Evolutionary conservation across 1,140 invertebrate species (phyloP), one percentile per base, ranked within the genome.

Genomic region (Anoplolepis gracilipes): DNA sequence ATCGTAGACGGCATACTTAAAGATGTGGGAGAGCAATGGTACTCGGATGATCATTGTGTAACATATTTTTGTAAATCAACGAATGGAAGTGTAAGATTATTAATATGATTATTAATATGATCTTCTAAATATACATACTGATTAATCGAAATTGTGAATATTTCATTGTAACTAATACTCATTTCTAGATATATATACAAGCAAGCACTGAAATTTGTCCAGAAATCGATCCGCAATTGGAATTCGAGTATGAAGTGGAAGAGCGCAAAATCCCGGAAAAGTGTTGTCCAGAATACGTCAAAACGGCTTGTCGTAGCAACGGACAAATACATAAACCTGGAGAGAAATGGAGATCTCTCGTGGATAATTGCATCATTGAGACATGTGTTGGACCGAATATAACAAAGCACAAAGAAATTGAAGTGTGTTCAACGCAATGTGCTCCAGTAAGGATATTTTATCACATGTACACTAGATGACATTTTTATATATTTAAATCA

Each of bases 1-100:
- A 94, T 97, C 0, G 93, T 96, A 13, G 94, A 96, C 67, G 96
- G 95, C 0, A 82, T 90, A 4, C 86, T 96, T 10, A 94, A 95
- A 55, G 82, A 93, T 5, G 91, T 96, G n/a, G 96, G 95, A 1
- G 93, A 95, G 4, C 91, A 93, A 57, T 97, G 96, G 96, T 92
- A 92, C 0, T 96, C 96, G 0, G 49, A 90, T 0, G 96, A 97
- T 93, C 94, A 95, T 88, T 97, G 97, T 87, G 95, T 95, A 8
- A 95, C 95, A 55, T 97, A 95, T 79, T 93, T 93, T 8, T 97
- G 97, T 87, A 76, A 95, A 2, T 91, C 95, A 11, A 86, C 92
- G 16, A 95, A 96, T 85, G 95, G 95, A 78, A 95, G 94, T 62
- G 96, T 97, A 87, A 95, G 95, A 57, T 57, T 85, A 42, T 65